phyloP scores from a whole-genome alignment of 2,113 vertebrate species.

The Leucoraja erinaceus region DNA sequence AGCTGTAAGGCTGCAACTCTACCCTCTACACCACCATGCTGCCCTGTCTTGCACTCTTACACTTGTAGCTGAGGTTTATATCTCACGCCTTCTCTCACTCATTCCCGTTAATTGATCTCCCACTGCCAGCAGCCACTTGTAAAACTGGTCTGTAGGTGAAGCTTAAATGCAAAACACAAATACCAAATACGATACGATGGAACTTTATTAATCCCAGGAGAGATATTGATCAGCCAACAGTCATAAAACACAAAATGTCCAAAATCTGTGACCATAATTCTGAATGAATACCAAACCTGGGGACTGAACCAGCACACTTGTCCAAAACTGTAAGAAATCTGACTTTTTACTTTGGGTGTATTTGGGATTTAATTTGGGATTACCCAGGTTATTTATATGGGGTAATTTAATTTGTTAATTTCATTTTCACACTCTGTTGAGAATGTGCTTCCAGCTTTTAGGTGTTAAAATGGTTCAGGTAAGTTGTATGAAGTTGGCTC shows the following conservation, averaged over 20 bases:
- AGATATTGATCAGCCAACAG: too few relatives aligned
- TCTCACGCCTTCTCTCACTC: neutral
- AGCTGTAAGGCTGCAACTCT: too few relatives aligned
- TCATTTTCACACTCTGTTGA: neutral
- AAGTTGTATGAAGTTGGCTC: neutral
- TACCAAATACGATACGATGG: too few relatives aligned
- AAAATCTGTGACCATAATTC: neutral
- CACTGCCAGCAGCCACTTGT: neutral
- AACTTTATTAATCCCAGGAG: too few relatives aligned
- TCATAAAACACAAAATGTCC: too few relatives aligned
- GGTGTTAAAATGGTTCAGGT: neutral
- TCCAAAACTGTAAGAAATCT: neutral
- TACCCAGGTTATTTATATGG: neutral
- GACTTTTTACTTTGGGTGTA: neutral
- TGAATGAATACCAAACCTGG: neutral
- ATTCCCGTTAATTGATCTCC: neutral
- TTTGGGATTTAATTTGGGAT: too few relatives aligned
- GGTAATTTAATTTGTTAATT: neutral
- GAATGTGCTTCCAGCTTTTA: neutral
- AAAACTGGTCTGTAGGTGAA: neutral
- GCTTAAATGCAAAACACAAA: neutral
- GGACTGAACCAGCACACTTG: neutral
- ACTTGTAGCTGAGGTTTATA: too few relatives aligned
- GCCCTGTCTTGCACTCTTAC: too few relatives aligned
- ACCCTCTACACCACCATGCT: too few relatives aligned